Base-by-base conservation (phyloP, 2,797 vertebrate genomes). In the Brachyrhaphis roseni region DNA sequence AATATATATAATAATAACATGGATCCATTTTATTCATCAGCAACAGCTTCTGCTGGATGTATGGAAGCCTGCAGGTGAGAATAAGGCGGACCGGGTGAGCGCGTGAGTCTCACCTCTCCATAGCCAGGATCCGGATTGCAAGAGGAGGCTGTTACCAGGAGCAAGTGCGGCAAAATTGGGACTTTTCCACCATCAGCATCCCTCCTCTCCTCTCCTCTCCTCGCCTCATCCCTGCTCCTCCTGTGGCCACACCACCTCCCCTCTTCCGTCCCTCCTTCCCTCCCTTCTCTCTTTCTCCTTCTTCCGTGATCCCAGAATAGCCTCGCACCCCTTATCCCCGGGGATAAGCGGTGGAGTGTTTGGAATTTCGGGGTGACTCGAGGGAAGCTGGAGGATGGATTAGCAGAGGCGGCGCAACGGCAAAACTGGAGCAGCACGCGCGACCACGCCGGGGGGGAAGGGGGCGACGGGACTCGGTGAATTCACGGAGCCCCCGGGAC, bases 381-480 rank as follows among this genome's bases (percentile, higher is more conserved):
- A 73, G 72, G 62, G 78, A 39, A 76, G 41, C 79, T 41, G 81
- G 87, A 90, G 26, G 81, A 95, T 95, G 95, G 95, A 96, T 93
- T 95, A 95, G 91, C 45, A 86, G 87, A 82, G 77, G 86, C 71
- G 53, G 51, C 86, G 81, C 84, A 47, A 87, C 86, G 94, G 68
- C 90, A 80, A 96, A 95, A 94, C 95, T 96, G 95, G 95, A 96
- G 94, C 95, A 95, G 81, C 94, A 95, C 93, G 92, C 94, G 62
- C 86, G 95, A 90, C 89, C 94, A 86, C 94, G 95, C 88, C 91
- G 95, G 90, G 92, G 95, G 91, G 92, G 94, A 92, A 93, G 95
- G 94, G 94, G 94, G 89, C 93, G 95, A 88, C 89, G 94, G 92
- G 95, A 95, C 91, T 95, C 95, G 86, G 93, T 95, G 89, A 94